Base-by-base conservation (phyloP, 2,797 vertebrate species). In the Dallia pectoralis region DNA sequence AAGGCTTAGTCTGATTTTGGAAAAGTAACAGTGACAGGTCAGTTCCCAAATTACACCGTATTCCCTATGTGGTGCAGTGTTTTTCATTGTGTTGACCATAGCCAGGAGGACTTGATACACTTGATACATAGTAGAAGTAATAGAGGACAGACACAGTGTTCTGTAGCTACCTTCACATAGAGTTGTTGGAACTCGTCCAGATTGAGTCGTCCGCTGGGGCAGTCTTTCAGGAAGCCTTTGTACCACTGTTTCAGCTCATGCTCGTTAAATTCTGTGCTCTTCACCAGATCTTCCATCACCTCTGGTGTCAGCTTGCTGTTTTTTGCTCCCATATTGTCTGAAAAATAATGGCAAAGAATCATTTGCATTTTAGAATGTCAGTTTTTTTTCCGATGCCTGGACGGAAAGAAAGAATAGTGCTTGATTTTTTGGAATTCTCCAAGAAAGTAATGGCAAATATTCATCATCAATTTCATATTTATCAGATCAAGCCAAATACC, bases 201-300 rank as follows among this genome's bases (percentile, higher is more conserved):
- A 79, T 96, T 96, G 85, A 96, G 94, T 72, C 95, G 91, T 79
- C 95, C 95, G 0, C 87, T 96, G 0, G 95, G 95, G 79, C 95
- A 96, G 86, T 96, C 95, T 89, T 96, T 96, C 87, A 96, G 94
- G 85, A 96, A 96, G n/a, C 95, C 95, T 84, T 96, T 96, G 92
- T 96, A 96, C 95, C 95, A 96, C 88, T 96, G 95, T 90, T 96
- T 96, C 78, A 96, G 93, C 83, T 96, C 95, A 0, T 96, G 95
- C 77, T 96, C 95, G 1, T 96, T 96, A 87, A 96, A 96, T 86
- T 96, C 95, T 3, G 95, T 96, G 90, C 91, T 96, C 91, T 95
- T 96, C 89, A 96, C 94, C 91, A 96, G 91, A 86, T 96, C 95
- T 74, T 96, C 95, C 94, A 96, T 94, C 81, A 94, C 95, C 86